A percentile compares a stretch with the other conserved stretches of the same genome.
These are phyloP conservation scores for Platycheirus albimanus DNA, from an alignment of 2,888 invertebrate genomes.

Conservation along the genomic window DNA sequence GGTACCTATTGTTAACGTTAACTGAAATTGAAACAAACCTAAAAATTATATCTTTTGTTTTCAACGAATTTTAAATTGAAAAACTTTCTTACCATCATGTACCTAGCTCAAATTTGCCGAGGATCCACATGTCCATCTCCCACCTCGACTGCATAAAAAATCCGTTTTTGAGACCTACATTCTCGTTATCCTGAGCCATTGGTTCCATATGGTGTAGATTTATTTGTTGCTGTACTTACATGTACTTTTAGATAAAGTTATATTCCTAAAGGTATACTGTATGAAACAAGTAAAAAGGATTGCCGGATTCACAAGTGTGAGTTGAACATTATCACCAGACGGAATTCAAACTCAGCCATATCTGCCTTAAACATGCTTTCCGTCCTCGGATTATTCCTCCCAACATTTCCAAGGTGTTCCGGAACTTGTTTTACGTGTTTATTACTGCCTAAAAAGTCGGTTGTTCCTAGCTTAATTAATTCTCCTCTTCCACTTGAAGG, in stretches of 20 bases:
- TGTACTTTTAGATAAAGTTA: neutral
- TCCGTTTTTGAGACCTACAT: neutral
- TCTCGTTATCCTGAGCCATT: neutral
- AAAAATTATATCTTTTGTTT: too few species aligned
- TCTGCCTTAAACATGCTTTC: slow-evolving; percentile 6
- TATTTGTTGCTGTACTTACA: neutral
- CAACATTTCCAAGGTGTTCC: slow-evolving; percentile 46
- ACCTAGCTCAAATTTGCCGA: too few species aligned
- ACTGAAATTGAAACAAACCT: too few species aligned
- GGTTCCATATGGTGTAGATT: slow-evolving; percentile 11
- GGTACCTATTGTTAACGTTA: too few species aligned
- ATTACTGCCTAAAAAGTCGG: slow-evolving; percentile 17
- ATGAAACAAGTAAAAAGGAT: too few species aligned
- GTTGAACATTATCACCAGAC: slow-evolving; percentile 31
- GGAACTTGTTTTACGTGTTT: slow-evolving; percentile 39
- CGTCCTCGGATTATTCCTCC: slow-evolving; percentile 38
- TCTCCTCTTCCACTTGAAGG: neutral
- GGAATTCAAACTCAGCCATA: slow-evolving; percentile 30
- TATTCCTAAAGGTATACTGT: too few species aligned
- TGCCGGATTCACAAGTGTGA: too few species aligned
- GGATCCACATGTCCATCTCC: too few species aligned
- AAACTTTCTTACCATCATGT: too few species aligned
- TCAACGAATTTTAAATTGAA: too few species aligned
- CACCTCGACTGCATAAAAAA: too few species aligned
- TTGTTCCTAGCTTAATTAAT: neutral